A percentile compares a stretch with the other conserved stretches of the same genome.
These are phyloP conservation scores for Arenicola marina DNA, from an alignment of 2,888 invertebrate species.

Conservation along the genomic window DNA sequence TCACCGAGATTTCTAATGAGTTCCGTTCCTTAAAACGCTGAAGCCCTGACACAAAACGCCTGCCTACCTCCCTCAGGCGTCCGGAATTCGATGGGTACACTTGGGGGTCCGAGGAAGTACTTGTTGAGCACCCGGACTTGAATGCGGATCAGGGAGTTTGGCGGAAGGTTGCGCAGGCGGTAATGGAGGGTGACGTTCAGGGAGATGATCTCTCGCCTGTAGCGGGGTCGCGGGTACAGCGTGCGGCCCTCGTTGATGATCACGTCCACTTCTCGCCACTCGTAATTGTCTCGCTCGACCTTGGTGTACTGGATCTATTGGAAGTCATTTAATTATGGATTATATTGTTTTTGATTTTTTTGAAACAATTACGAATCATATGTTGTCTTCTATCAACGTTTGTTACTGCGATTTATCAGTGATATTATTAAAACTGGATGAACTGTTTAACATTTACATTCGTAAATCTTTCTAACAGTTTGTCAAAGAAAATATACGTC, in stretches of 20 bases:
- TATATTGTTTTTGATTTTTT: too few relatives aligned
- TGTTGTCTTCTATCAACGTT: too few relatives aligned
- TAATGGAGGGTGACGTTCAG: constrained; percentile 1
- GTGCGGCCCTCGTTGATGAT: constrained; percentile 27
- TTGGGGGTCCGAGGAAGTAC: constrained; percentile 85
- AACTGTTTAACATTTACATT: too few relatives aligned
- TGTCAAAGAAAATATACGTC: too few relatives aligned
- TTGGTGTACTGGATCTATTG: neutral
- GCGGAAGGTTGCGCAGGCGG: constrained; percentile 60
- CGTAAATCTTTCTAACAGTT: too few relatives aligned
- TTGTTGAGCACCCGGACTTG: constrained; percentile 90
- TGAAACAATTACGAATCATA: too few relatives aligned
- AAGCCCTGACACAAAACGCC: too few relatives aligned
- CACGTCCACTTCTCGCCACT: constrained; percentile 30
- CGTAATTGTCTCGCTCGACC: neutral
- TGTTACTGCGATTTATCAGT: too few relatives aligned
- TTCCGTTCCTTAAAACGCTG: too few relatives aligned
- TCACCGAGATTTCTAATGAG: too few relatives aligned
- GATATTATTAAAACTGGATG: too few relatives aligned
- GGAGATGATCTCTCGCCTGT: constrained; percentile 5
- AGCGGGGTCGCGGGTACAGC: constrained; percentile 31
- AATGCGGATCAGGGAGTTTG: constrained; percentile 62
- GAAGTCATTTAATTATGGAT: too few relatives aligned
- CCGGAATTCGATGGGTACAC: constrained; percentile 71
- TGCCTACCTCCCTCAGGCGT: constrained; percentile 57